Base-by-base conservation (phyloP, 2,888 invertebrate genomes). In the Acrobasis consociella region DNA sequence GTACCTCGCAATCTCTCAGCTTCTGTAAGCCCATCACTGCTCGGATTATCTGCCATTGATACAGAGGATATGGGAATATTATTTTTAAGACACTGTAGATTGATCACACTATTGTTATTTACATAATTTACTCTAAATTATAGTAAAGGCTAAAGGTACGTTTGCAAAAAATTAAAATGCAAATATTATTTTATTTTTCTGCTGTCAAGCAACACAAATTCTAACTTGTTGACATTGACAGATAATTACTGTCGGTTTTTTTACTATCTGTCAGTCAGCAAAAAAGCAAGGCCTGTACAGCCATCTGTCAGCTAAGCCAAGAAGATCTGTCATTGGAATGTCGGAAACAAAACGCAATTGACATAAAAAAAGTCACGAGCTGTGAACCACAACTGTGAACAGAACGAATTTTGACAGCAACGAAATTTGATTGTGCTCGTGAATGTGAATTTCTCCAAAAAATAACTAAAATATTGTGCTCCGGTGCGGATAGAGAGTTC, bases 401-500 rank as follows among this genome's bases (percentile, higher is more conserved):
- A 22, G 16, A 50, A 52, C 17, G 42, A 13, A 53, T n/a, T 53
- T 49, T 56, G 61, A 61, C 61, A 64, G 60, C 61, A 65, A 62
- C 62, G 22, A 59, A 38, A 52, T 42, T 64, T 13, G 60, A 56
- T 46, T 66, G 70, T 70, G 22, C 64, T n/a, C 31, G 75, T 77
- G 76, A 70, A 80, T 81, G 81, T 78, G 70, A 76, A 70, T 75
- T 77, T 69, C 56, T 62, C 52, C 65, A 65, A 74, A 70, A 66
- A 62, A 62, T 62, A 7, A 53, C 60, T 67, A 67, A 71, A 74
- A 70, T 76, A 76, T 80, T 86, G 90, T 89, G 76, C 88, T 89
- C 85, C 77, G 89, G 92, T 92, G 92, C 91, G 91, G 86, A 89
- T 80, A 91, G 89, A 85, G 91, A 91, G 91, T 92, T 91, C 90